Evolutionary conservation across 2,888 invertebrate genomes (phyloP), one percentile per base, ranked within the genome.

Genomic region (Acleris holmiana): DNA sequence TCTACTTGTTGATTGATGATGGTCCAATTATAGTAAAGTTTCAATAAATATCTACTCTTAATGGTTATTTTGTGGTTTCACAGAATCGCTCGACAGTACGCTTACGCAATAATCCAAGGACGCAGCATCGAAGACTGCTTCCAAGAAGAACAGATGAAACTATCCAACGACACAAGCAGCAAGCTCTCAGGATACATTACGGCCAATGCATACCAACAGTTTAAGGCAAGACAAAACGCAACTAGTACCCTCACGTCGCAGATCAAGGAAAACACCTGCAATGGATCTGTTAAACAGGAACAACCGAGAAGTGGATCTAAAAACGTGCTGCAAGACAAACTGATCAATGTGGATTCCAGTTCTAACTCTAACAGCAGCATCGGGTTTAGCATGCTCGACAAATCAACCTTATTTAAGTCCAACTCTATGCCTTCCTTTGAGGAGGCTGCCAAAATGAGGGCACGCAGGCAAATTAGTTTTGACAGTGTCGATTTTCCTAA

Each of bases 51-150:
- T n/a, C n/a, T n/a, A n/a, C n/a, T n/a, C 25, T 8, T 29, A 4
- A 35, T 19, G 41, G 8, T n/a, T 6, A 17, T 44, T 44, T 47
- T 19, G 18, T 18, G 10, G 19, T 8, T 23, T 81, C 79, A 0
- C 81, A 94, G 95, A 69, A 85, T 96, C 59, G 95, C 96, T 1
- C 94, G 94, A 41, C 94, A 93, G 68, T 94, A 95, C 80, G 95
- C 94, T 0, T 95, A 91, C 73, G 91, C 93, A 0, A 95, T 95
- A 15, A 94, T 95, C 66, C 93, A 94, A 76, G 95, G 95, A 0
- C 94, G 94, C 71, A 88, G 93, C 0, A 93, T 94, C 2, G 95
- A 95, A 47, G 95, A 95, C 55, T 94, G 95, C 66, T 90, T 93
- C 70, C 86, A 88, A 64, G 93, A 93, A 44, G 93, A 93, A 70